Evolutionary conservation across 1,140 invertebrate genomes (phyloP).

Genomic region (Amphibalanus amphitrite): DNA sequence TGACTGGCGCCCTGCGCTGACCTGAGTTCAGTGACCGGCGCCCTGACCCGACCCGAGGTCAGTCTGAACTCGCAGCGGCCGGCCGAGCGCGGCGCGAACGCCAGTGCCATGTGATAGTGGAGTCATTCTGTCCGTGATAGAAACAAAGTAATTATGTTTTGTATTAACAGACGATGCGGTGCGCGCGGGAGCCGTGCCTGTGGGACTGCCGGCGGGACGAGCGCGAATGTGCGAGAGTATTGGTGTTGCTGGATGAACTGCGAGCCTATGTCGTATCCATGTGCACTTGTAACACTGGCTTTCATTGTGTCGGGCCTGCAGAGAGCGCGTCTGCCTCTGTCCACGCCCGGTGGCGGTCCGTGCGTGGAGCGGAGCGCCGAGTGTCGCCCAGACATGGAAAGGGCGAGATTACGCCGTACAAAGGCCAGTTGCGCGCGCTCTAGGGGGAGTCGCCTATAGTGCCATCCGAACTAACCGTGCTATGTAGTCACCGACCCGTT

Average conservation of each 20-base stretch:
- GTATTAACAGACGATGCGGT: not conserved
- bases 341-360: too few species aligned
- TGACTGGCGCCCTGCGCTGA: too few species aligned
- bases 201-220: not conserved
- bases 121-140: not conserved
- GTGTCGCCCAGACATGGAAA: too few species aligned
- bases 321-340: not conserved
- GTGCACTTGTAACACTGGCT: not conserved
- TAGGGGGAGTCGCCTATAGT: not conserved
- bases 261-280: not conserved
- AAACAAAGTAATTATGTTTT: constrained; percentile 1
- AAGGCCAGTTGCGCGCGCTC: not conserved
- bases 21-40: too few species aligned
- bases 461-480: not conserved
- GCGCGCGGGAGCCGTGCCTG: not conserved
- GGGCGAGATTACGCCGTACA: not conserved
- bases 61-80: too few species aligned
- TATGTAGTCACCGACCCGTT: not conserved
- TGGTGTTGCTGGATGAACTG: not conserved
- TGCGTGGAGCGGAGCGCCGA: not conserved
- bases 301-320: not conserved
- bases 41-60: too few species aligned
- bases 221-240: not conserved
- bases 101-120: not conserved
- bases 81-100: too few species aligned